These are phyloP conservation scores for Chironomus striatipennis DNA, from an alignment of 1,140 invertebrate species.

Conservation along the genomic window DNA sequence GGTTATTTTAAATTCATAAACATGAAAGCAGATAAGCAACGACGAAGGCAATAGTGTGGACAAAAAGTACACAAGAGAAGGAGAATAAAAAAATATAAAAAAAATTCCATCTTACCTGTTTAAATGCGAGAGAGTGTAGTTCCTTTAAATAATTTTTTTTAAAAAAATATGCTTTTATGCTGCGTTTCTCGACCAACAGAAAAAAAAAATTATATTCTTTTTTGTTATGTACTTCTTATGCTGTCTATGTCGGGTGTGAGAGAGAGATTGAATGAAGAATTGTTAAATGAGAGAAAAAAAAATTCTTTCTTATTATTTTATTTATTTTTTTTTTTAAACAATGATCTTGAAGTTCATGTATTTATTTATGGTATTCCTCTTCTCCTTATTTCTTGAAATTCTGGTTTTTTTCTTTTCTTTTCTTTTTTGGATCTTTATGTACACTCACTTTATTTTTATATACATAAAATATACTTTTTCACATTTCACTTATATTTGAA, in stretches of 20 bases:
- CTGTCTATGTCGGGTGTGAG: not conserved
- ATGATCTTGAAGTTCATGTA: constrained; percentile 16
- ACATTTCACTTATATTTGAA: not conserved
- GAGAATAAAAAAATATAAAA: not conserved
- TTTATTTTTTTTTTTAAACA: not conserved
- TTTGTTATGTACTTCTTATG: not conserved
- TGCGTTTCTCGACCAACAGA: too few relatives aligned
- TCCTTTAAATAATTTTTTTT: not conserved
- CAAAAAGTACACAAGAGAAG: not conserved
- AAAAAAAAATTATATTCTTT: too few relatives aligned
- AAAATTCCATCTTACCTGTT: constrained; percentile 8
- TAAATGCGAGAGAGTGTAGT: not conserved
- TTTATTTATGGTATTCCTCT: constrained; percentile 20
- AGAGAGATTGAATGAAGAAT: too few relatives aligned
- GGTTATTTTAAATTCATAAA: too few relatives aligned
- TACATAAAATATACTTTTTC: not conserved
- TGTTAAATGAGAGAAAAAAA: not conserved
- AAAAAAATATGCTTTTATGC: not conserved
- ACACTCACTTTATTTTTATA: not conserved
- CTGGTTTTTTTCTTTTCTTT: constrained; percentile 8
- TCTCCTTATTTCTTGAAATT: constrained; percentile 19
- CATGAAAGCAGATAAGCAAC: too few relatives aligned
- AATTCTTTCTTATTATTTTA: not conserved
- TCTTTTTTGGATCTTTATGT: not conserved
- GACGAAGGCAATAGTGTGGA: not conserved